These are phyloP conservation scores for Callipepla californica DNA, from an alignment of 2,113 vertebrate species.

Conservation along the genomic window DNA sequence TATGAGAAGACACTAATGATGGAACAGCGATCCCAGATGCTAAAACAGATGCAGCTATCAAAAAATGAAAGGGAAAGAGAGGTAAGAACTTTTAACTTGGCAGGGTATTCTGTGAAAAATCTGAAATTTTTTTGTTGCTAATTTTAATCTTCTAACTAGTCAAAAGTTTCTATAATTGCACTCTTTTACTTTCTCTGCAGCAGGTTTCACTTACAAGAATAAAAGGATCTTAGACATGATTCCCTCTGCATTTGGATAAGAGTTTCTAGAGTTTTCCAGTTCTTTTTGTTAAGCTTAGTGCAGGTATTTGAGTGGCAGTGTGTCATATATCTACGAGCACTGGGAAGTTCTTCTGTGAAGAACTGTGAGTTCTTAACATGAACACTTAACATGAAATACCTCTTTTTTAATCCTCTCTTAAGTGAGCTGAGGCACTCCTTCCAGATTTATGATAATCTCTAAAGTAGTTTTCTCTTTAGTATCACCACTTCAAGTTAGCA, in stretches of 20 bases:
- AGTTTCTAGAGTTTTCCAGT: not conserved
- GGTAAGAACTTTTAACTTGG: constrained; percentile 73
- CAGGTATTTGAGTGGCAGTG: not conserved
- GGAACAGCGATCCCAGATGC: constrained; percentile 97
- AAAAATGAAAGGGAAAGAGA: constrained; percentile 92
- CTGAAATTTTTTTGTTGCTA: not conserved
- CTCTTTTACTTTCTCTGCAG: not conserved
- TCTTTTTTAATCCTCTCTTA: too few species aligned
- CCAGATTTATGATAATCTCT: not conserved
- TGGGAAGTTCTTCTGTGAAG: too few species aligned
- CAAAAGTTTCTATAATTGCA: not conserved
- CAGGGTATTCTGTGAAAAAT: not conserved
- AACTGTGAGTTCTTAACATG: too few species aligned
- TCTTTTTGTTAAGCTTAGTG: not conserved
- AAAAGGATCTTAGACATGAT: not conserved
- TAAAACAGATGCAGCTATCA: constrained; percentile 97
- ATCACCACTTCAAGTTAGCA: not conserved
- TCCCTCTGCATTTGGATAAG: not conserved
- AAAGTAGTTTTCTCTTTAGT: not conserved
- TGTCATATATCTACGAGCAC: not conserved
- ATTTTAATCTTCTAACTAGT: not conserved
- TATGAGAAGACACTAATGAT: constrained; percentile 97
- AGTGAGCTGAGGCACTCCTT: too few species aligned
- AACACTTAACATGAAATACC: too few species aligned
- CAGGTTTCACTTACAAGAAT: not conserved